Base-by-base conservation (phyloP, 2,797 vertebrate genomes). In the Cryptoprocta ferox region DNA sequence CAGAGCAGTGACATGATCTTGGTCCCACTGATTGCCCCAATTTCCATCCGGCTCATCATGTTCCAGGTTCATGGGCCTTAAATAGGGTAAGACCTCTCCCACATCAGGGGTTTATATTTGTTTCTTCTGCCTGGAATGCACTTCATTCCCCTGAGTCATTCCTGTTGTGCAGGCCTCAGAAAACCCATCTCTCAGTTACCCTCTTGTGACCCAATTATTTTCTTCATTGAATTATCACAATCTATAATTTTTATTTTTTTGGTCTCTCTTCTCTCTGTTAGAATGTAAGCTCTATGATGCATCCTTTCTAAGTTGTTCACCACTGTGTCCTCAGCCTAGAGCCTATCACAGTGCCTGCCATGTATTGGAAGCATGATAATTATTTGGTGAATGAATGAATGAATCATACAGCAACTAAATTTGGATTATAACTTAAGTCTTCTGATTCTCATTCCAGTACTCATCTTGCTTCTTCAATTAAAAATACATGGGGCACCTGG, bases 401-500 rank as follows among this genome's bases (percentile, higher is more conserved):
- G 76, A 93, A 45, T 63, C 32, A 75, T 37, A 63, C 0, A 82
- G 48, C 65, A 90, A 32, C 28, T 75, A 87, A 81, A 70, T 42
- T 42, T 95, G 63, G 15, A 95, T 85, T 93, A 71, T 42, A 96
- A 89, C 30, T 87, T 94, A 91, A 87, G 86, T 91, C 48, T 94
- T 96, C 42, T 93, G 53, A 78, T 76, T 81, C 81, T 6, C 83
- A 97, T 88, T 95, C 87, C 13, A 88, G 21, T 84, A 91, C 35
- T 91, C 50, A 85, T 21, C 28, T 85, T 80, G 26, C 59, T 93
- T 50, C 42, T 89, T 94, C 53, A 95, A 89, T 88, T 53, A 91
- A 68, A 93, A 86, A 91, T 73, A 68, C 3, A 73, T 9, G 73
- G 73, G 73, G 42, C 15, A 1, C 39, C 26, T 45, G 73, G 73